Base-by-base conservation (phyloP, 2,888 invertebrate genomes). In the Rhingia campestris region DNA sequence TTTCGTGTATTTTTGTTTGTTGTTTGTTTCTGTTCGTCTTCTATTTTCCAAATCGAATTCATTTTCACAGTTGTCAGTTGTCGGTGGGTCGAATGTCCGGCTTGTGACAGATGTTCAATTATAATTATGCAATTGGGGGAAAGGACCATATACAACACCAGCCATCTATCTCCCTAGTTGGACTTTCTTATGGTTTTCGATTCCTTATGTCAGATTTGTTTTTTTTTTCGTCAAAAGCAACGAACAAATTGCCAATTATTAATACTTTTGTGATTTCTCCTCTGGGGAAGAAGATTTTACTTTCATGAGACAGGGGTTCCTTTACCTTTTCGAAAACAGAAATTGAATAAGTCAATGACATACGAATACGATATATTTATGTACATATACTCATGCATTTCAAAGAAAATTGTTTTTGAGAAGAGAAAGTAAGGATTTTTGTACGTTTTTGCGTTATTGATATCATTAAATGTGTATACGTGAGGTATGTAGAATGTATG, bases 81-180 rank as follows among this genome's bases (percentile, higher is more conserved):
- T 47, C 39, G 51, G 49, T 58, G 14, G 49, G 54, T 59, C 75
- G 67, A n/a, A 69, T 73, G 80, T 84, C 84, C 80, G 64, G 79
- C 59, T 37, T 58, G 72, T 85, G 81, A 81, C 85, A 85, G 81
- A 85, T 85, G 85, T 81, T 85, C 76, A 81, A 81, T 85, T 85
- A 85, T 72, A 85, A 74, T 75, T 72, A 81, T 79, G 79, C 69
- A 74, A 61, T 22, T 66, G 66, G 66, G 66, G 70, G 61, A 47
- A 51, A 41, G 37, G 61, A 82, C 58, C n/a, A 10, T 10, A 63
- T 53, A 39, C 9, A 59, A 59, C 5, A 43, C 12, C 6, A 39
- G 33, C 33, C 43, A 33, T 56, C 33, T 30, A 45, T 47, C 10
- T 49, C 37, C n/a, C 6, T 33, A 22, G 4, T 4, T 41, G 7